These are phyloP conservation scores for Malurus elegans DNA, from an alignment of 2,113 vertebrate species.

Conservation along the genomic window DNA sequence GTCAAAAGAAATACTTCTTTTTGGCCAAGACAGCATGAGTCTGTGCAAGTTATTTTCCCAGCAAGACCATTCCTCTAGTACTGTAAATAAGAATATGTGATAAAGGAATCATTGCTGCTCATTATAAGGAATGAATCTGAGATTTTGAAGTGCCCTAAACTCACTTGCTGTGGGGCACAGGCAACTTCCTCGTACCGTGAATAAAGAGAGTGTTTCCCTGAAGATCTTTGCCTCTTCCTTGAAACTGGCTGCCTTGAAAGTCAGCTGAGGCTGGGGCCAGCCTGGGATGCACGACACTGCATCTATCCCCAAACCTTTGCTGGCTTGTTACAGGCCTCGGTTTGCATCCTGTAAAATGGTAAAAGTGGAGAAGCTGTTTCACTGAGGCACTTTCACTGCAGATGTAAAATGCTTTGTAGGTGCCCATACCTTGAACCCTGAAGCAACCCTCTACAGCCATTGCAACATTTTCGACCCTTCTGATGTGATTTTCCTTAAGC, in stretches of 20 bases:
- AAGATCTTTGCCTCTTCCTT: neutral
- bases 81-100: neutral
- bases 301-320: neutral
- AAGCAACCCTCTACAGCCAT: neutral
- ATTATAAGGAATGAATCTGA: neutral
- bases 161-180: neutral
- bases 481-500: neutral
- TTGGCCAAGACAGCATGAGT: neutral
- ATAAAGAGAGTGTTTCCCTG: neutral
- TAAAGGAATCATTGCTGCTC: neutral
- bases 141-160: neutral
- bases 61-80: neutral
- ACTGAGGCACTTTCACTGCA: neutral
- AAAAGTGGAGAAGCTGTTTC: neutral
- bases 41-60: neutral
- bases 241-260: neutral
- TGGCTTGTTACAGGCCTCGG: neutral
- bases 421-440: neutral
- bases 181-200: accelerated
- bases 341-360: neutral
- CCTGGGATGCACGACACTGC: neutral
- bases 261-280: neutral
- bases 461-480: neutral
- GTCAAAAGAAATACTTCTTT: neutral
- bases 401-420: neutral